A percentile compares a stretch with the other conserved stretches of the same genome.
Evolutionary conservation across 2,888 invertebrate species (phyloP).

Genomic region (Synergus itoensis): DNA sequence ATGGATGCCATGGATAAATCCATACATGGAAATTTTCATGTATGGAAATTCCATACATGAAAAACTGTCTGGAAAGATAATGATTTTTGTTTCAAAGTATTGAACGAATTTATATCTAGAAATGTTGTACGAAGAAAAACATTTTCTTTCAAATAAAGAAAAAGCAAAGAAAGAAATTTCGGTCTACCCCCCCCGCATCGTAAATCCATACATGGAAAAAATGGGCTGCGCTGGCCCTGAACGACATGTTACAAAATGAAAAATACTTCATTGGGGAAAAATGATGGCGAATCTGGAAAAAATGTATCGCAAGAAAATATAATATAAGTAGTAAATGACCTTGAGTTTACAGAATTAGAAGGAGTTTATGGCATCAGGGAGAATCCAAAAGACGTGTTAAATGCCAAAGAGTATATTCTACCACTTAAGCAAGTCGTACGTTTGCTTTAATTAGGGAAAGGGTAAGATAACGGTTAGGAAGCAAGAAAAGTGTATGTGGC

Average conservation of each 20-base stretch:
- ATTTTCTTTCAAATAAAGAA: too few relatives aligned
- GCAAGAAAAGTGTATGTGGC: slow-evolving; percentile 23
- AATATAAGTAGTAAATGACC: background rate
- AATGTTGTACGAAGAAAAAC: too few relatives aligned
- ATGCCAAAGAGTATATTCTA: background rate
- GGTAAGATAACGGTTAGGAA: slow-evolving; percentile 45
- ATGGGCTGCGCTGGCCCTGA: too few relatives aligned
- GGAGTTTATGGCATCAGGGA: background rate
- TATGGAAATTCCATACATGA: too few relatives aligned
- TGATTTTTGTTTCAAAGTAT: too few relatives aligned
- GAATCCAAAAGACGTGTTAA: background rate
- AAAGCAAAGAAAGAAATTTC: too few relatives aligned
- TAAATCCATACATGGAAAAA: too few relatives aligned
- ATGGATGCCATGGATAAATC: too few relatives aligned
- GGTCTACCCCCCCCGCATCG: too few relatives aligned
- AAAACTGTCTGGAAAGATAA: too few relatives aligned
- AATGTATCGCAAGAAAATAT: background rate
- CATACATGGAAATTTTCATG: too few relatives aligned
- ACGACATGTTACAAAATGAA: background rate
- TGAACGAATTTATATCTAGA: too few relatives aligned
- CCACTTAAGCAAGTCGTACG: slow-evolving; percentile 29
- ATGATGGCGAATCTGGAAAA: background rate
- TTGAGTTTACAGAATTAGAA: background rate
- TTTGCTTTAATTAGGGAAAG: slow-evolving; percentile 60
- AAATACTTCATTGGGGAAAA: background rate